These are phyloP conservation scores for Hesperia comma DNA, from an alignment of 2,888 invertebrate genomes.

Conservation along the genomic window DNA sequence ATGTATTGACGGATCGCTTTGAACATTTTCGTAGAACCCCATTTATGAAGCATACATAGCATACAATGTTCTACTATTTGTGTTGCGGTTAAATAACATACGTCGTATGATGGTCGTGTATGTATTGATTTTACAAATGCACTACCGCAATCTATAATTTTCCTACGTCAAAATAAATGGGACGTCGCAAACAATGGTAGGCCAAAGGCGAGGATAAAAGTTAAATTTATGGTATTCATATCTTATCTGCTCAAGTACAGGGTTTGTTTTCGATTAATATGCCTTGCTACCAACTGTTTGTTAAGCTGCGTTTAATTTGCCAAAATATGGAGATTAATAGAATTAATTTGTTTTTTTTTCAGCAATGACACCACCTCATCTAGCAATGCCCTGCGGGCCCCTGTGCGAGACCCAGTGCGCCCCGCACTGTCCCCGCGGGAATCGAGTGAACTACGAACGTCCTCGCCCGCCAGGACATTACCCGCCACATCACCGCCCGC, in stretches of 20 bases:
- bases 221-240: too few species aligned
- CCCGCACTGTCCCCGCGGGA: constrained; percentile 57
- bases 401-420: constrained; percentile 61
- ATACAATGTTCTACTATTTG: neutral
- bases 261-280: too few species aligned
- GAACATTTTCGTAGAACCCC: neutral
- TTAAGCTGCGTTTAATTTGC: too few species aligned
- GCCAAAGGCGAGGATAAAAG: too few species aligned
- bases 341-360: constrained; percentile 42
- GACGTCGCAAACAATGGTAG: too few species aligned
- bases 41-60: neutral
- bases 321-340: too few species aligned
- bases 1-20: constrained; percentile 12
- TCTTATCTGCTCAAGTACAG: too few species aligned
- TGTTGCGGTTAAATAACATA: neutral
- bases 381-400: constrained; percentile 60
- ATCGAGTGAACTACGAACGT: constrained; percentile 38
- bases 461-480: constrained; percentile 37
- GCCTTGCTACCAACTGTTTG: too few species aligned
- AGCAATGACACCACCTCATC: constrained; percentile 69
- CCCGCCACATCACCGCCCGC: constrained; percentile 36
- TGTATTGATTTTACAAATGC: neutral
- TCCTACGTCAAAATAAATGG: too few species aligned
- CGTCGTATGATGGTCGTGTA: too few species aligned
- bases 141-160: neutral